phyloP scores from a whole-genome alignment of 2,888 invertebrate species.

The Pteria penguin region DNA sequence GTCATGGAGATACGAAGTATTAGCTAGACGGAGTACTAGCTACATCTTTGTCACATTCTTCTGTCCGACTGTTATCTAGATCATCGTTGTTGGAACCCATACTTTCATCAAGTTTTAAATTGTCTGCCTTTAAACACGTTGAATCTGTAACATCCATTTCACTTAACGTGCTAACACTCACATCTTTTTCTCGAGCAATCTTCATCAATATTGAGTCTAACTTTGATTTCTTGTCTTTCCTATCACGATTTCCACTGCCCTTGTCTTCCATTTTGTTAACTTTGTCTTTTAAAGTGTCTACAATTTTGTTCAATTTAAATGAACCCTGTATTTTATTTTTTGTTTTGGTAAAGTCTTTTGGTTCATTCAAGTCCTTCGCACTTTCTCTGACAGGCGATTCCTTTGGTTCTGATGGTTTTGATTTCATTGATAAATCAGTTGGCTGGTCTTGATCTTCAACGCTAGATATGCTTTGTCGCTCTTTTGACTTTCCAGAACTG shows the following conservation, averaged over 20 bases:
- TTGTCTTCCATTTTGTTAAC: slow-evolving; percentile 71
- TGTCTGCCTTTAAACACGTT: not conserved
- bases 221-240: slow-evolving; percentile 36
- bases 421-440: slow-evolving; percentile 70
- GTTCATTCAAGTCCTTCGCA: slow-evolving; percentile 38
- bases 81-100: not conserved
- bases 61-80: not conserved
- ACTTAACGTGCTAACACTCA: slow-evolving; percentile 15
- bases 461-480: not conserved
- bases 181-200: slow-evolving; percentile 34
- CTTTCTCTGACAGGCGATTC: slow-evolving; percentile 12
- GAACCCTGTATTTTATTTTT: slow-evolving; percentile 72
- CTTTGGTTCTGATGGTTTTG: slow-evolving; percentile 49
- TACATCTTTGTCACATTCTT: not conserved
- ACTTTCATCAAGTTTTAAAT: not conserved
- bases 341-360: slow-evolving; percentile 37
- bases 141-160: not conserved
- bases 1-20: too few species aligned
- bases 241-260: slow-evolving; percentile 10
- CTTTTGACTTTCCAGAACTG: not conserved
- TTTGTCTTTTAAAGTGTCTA: slow-evolving; percentile 71
- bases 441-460: slow-evolving; percentile 62
- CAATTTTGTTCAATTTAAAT: slow-evolving; percentile 68
- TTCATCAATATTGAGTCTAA: slow-evolving; percentile 38
- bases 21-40: too few species aligned